Percentiles rank a stretch among this genome's conserved stretches.
Evolutionary conservation across 2,888 invertebrate genomes (phyloP).

Genomic region (Sphaerophoria taeniata): DNA sequence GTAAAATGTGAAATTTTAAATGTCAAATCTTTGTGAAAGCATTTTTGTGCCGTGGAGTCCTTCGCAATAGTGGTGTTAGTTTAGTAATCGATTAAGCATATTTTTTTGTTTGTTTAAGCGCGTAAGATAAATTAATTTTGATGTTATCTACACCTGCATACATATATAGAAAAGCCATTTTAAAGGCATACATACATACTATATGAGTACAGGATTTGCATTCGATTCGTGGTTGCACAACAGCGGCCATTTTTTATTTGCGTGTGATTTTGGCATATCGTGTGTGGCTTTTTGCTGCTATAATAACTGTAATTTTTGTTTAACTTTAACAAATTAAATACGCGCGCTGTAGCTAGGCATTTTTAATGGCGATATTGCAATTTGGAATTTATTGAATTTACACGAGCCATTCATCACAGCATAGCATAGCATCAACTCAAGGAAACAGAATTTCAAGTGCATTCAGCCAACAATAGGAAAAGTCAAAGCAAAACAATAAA

Average conservation of each 20-base stretch:
- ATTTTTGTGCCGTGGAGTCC: slow-evolving; percentile 5
- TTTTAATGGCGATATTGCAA: background rate
- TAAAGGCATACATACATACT: slow-evolving; percentile 7
- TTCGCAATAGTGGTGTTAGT: slow-evolving; percentile 20
- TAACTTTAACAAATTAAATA: slow-evolving; percentile 8
- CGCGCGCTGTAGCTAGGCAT: slow-evolving; percentile 15
- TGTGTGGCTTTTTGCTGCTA: slow-evolving; percentile 56
- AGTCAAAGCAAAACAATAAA: slow-evolving; percentile 35
- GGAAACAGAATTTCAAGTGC: background rate
- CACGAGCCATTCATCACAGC: slow-evolving; percentile 1
- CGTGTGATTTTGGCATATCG: slow-evolving; percentile 57
- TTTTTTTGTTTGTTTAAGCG: background rate
- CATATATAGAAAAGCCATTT: slow-evolving; percentile 20
- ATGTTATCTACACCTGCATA: slow-evolving; percentile 29
- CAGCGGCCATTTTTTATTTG: slow-evolving; percentile 72
- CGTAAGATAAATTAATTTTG: slow-evolving; percentile 13
- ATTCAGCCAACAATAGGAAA: background rate
- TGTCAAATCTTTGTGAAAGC: slow-evolving; percentile 13
- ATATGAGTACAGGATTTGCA: background rate
- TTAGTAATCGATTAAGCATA: slow-evolving; percentile 12
- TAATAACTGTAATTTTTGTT: slow-evolving; percentile 35
- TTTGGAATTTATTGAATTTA: slow-evolving; percentile 18
- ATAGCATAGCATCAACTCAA: background rate
- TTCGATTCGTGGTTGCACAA: slow-evolving; percentile 64
- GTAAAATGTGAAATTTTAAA: slow-evolving; percentile 27